Percentiles rank a stretch among this genome's conserved stretches.
These are phyloP conservation scores for Drosophila repletoides DNA, from an alignment of 1,140 invertebrate species.

Conservation along the genomic window DNA sequence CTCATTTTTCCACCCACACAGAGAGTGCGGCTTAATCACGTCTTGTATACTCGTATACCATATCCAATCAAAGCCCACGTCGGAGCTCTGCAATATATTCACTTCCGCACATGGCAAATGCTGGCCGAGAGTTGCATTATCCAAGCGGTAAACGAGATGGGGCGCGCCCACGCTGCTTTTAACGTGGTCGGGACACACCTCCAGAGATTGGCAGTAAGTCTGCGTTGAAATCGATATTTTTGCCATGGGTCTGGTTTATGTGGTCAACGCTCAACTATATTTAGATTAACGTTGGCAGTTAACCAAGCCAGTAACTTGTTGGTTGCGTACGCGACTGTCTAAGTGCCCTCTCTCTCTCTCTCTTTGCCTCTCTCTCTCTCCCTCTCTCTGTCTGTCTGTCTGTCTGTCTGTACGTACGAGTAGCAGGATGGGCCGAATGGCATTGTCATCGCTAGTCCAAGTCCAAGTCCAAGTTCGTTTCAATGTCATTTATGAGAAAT, in stretches of 20 bases:
- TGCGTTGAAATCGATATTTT: conserved; percentile 66
- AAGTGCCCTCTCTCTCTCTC: background rate
- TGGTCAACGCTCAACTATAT: conserved; percentile 63
- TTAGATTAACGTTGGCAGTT: conserved; percentile 63
- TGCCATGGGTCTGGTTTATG: conserved; percentile 33
- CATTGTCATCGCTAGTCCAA: conserved; percentile 11
- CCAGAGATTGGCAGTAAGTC: conserved; percentile 27
- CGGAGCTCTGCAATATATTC: background rate
- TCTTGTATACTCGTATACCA: background rate
- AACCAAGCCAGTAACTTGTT: conserved; percentile 36
- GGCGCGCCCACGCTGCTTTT: conserved; percentile 20
- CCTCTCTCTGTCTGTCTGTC: no score
- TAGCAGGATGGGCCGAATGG: conserved; percentile 15
- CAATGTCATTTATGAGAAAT: conserved; percentile 56
- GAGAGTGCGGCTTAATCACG: conserved; percentile 18
- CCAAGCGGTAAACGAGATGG: conserved; percentile 16
- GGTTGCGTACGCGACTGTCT: conserved; percentile 5
- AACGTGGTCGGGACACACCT: conserved; percentile 42
- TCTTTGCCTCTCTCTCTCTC: no score
- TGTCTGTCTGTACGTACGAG: no score
- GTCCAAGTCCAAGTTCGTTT: conserved; percentile 63
- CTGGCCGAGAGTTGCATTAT: conserved; percentile 29
- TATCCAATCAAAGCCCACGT: conserved; percentile 38
- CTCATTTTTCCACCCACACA: conserved; percentile 16
- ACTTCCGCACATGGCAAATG: conserved; percentile 36